Conservation (phyloP, 2,888 invertebrate genomes). For the Drosophila trichaetosa region DNA sequence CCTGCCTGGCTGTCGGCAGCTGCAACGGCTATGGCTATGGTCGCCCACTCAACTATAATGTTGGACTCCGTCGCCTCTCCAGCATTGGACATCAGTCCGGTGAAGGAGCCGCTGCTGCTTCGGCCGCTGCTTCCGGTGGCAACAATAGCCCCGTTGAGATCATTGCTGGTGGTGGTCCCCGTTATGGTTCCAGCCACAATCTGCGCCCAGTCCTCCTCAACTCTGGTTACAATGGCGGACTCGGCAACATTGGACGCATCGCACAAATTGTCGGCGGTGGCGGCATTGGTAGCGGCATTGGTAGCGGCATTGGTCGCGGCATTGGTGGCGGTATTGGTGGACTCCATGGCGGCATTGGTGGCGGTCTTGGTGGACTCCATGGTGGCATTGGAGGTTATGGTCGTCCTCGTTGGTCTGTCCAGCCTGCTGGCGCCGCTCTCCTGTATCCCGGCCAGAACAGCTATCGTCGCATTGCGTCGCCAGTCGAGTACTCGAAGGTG, state of each 20-base stretch:
- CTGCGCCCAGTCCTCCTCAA: slow-evolving; percentile 58
- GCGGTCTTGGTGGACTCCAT: not conserved
- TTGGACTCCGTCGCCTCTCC: slow-evolving; percentile 16
- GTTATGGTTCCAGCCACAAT: slow-evolving; percentile 53
- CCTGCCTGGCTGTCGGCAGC: slow-evolving; percentile 58
- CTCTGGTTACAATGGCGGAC: slow-evolving; percentile 46
- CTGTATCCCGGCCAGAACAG: slow-evolving; percentile 74
- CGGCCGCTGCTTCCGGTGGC: slow-evolving; percentile 49
- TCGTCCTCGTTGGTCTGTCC: slow-evolving; percentile 55
- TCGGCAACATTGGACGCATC: slow-evolving; percentile 2
- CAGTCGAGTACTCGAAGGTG: slow-evolving; percentile 73
- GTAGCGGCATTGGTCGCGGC: no score
- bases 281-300: not conserved
- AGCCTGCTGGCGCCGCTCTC: slow-evolving; percentile 68
- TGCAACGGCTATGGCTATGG: slow-evolving; percentile 40
- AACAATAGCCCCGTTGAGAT: slow-evolving; percentile 59
- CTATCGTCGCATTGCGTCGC: slow-evolving; percentile 70
- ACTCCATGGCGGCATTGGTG: no score
- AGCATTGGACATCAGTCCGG: slow-evolving; percentile 37
- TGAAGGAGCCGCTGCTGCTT: slow-evolving; percentile 45
- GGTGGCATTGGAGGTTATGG: slow-evolving; percentile 17
- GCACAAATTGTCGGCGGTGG: slow-evolving; percentile 9
- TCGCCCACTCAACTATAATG: slow-evolving; percentile 1
- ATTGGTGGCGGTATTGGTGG: not conserved
- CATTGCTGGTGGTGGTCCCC: slow-evolving; percentile 57